These are phyloP conservation scores for Peromyscus maniculatus DNA, from an alignment of 2,113 vertebrate species.

Conservation along the genomic window DNA sequence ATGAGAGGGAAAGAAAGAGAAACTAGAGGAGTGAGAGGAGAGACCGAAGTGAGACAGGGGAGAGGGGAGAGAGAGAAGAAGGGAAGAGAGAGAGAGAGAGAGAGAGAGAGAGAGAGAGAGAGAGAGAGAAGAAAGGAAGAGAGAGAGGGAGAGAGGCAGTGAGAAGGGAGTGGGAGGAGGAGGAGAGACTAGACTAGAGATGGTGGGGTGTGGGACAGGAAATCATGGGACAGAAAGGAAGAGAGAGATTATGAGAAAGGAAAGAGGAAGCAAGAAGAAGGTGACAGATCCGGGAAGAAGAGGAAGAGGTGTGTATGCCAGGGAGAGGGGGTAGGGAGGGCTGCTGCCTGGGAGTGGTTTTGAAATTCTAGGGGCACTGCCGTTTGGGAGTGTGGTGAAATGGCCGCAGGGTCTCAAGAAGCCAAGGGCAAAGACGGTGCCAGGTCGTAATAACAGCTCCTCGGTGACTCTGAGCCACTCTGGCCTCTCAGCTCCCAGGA, in stretches of 20 bases:
- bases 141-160: not conserved
- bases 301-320: not conserved
- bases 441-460: slow-evolving; percentile 80
- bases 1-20: not conserved
- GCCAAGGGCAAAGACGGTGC: slow-evolving; percentile 33
- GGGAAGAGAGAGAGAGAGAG: not conserved
- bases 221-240: not conserved
- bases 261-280: not conserved
- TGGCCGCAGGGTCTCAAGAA: slow-evolving; percentile 61
- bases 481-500: slow-evolving; percentile 69
- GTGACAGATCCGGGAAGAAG: not conserved
- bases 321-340: not conserved
- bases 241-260: not conserved
- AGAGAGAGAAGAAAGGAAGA: not conserved
- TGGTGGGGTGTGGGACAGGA: not conserved
- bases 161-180: not conserved
- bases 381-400: slow-evolving; percentile 69
- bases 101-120: not conserved
- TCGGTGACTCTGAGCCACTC: slow-evolving; percentile 28
- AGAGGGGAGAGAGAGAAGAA: not conserved
- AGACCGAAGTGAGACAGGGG: not conserved
- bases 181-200: not conserved
- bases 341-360: not conserved
- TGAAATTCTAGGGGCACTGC: slow-evolving; percentile 66
- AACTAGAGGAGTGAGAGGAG: not conserved